Base-by-base conservation (phyloP, 2,113 vertebrate species). In the Thalassoma bifasciatum region DNA sequence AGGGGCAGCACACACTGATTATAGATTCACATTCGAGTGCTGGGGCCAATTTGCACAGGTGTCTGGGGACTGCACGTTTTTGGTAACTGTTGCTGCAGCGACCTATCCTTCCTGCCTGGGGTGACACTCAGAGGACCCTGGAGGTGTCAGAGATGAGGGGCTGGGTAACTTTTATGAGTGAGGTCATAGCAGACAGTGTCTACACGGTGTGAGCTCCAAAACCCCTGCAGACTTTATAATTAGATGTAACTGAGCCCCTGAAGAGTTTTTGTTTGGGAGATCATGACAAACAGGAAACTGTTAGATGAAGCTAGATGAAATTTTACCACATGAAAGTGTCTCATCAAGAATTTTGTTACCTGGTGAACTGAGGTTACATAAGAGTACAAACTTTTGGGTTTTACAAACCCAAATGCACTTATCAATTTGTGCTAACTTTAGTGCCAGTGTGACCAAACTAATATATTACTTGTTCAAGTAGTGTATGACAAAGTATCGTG, bases 21-120 rank as follows among this genome's bases (percentile, higher is more conserved):
- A 70, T 72, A 59, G 50, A 69, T 75, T 72, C 78, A 74, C 64
- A 73, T 72, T 83, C 22, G 2, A 30, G 56, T 36, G 65, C 11
- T 68, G 64, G 54, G 77, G 64, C 57, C 64, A 80, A 68, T 74
- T 79, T 79, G 64, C 66, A 47, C 8, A 1, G 14, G 7, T 23
- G 34, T 51, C 46, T 3, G 36, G 72, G 72, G 65, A 70, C 17
- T 0, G 4, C 26, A 36, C 23, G 36, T 59, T 63, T 30, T 44
- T 76, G 22, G 3, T 58, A 44, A 37, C 51, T 56, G 77, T 77
- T 66, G 65, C 75, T 26, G 7, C 71, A 22, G 75, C 8, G 66
- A 77, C 73, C 69, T 47, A 50, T 2, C 38, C 37, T 53, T 21
- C 52, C 10, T 10, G 22, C 64, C 67, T 5, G 10, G n/a, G 63